Evolutionary conservation across 1,140 invertebrate species (phyloP), one percentile per base, ranked within the genome.

Genomic region (Gonatopus flavifemur): DNA sequence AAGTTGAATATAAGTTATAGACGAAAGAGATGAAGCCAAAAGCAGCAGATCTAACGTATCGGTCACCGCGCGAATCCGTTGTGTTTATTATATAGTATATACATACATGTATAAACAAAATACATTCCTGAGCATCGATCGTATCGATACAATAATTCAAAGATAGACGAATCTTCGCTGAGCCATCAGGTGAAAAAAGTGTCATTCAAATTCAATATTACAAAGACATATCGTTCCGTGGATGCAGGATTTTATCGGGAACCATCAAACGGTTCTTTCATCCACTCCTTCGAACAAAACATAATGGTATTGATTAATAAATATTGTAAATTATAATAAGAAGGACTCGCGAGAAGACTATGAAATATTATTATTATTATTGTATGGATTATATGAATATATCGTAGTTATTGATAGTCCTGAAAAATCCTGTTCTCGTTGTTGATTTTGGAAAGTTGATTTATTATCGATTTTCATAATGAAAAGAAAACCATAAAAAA

Each of bases 31-130:
- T n/a, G n/a, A n/a, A n/a, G n/a, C n/a, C n/a, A n/a, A n/a, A n/a
- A n/a, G n/a, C n/a, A n/a, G n/a, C n/a, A n/a, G n/a, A n/a, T 21
- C 37, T 24, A 33, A 43, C 33, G 55, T 37, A 65, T 65, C 55
- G 64, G 52, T 49, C 39, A 50, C 52, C 35, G 32, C 48, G 42
- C 42, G 41, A 49, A 52, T 60, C 57, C 62, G 72, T 76, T 76
- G 64, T 74, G 69, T 76, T 76, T 76, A 71, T 69, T 56, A 74
- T 76, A 76, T 72, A 74, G 70, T 74, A 72, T 75, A 73, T 50
- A 49, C 25, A 36, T 55, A 45, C 33, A 37, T 36, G 45, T 18
- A 28, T 44, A 46, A 38, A 45, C 36, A 35, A 28, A 41, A 49
- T 42, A 50, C 13, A 46, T 40, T n/a, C n/a, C n/a, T n/a, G n/a